A percentile compares a stretch with the other conserved stretches of the same genome.
Conservation (phyloP, 2,113 vertebrate species). For the Aix galericulata region DNA sequence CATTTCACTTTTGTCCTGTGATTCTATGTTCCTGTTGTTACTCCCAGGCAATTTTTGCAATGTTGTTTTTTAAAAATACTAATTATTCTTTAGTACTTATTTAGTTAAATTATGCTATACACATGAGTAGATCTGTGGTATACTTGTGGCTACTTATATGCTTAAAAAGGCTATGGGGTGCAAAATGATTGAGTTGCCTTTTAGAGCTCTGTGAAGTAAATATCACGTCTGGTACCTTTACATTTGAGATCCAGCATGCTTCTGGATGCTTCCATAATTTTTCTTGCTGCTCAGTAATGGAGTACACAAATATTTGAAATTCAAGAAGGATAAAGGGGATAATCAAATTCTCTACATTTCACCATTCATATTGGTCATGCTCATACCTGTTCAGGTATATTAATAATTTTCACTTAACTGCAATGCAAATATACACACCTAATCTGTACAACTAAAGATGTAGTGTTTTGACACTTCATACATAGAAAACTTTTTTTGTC, state of each 20-base stretch:
- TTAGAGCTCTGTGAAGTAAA: neutral
- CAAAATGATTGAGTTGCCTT: neutral
- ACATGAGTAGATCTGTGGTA: rapidly evolving
- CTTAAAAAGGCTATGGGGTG: neutral
- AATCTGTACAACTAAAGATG: neutral
- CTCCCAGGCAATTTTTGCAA: neutral
- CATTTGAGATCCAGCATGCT: neutral
- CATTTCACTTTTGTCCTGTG: neutral
- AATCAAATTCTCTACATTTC: neutral
- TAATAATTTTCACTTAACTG: neutral
- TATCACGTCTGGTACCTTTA: neutral
- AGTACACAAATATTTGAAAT: neutral
- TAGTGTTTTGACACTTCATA: neutral
- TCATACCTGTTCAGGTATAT: neutral
- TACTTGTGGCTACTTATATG: neutral
- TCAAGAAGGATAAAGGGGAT: neutral
- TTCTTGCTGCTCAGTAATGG: neutral
- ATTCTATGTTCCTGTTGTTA: neutral
- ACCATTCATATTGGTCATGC: neutral
- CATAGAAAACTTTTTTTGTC: neutral
- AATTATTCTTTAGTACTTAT: neutral
- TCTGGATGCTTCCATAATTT: neutral
- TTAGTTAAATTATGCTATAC: neutral
- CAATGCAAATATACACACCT: neutral
- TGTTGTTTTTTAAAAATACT: neutral